Evolutionary conservation across 2,888 invertebrate species (phyloP).

Genomic region (Lycia hirtaria): DNA sequence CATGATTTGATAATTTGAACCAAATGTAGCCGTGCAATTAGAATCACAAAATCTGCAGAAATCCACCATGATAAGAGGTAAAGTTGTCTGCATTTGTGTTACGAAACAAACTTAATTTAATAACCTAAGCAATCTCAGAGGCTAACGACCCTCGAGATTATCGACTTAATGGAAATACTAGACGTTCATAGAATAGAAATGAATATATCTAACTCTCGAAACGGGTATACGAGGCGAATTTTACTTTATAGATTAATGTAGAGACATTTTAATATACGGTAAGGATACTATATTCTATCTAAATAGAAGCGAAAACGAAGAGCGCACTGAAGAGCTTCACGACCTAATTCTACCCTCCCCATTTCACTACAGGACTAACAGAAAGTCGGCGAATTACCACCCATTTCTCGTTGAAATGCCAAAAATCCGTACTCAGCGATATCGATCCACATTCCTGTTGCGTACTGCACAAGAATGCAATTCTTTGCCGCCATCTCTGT

Average conservation of each 20-base stretch:
- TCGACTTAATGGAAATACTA: not conserved
- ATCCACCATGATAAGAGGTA: not conserved
- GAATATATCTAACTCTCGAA: not conserved
- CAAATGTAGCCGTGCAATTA: not conserved
- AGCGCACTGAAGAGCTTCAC: too few relatives aligned
- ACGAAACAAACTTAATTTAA: constrained; percentile 9
- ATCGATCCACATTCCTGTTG: too few relatives aligned
- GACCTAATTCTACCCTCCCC: too few relatives aligned
- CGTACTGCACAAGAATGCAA: too few relatives aligned
- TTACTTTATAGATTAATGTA: not conserved
- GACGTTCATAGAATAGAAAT: constrained; percentile 2
- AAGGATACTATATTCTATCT: too few relatives aligned
- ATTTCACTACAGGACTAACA: too few relatives aligned
- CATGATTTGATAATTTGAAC: not conserved
- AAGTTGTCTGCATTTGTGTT: not conserved
- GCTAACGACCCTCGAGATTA: constrained; percentile 11
- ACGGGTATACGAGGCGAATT: not conserved
- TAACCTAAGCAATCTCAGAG: constrained; percentile 9
- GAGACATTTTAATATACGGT: too few relatives aligned
- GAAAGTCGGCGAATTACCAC: too few relatives aligned
- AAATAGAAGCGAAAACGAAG: too few relatives aligned
- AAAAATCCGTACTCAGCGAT: too few relatives aligned
- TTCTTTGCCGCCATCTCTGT: too few relatives aligned
- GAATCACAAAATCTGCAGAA: not conserved
- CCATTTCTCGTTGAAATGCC: too few relatives aligned